Conservation (phyloP, 2,797 vertebrate species). For the Tamandua tetradactyla region DNA sequence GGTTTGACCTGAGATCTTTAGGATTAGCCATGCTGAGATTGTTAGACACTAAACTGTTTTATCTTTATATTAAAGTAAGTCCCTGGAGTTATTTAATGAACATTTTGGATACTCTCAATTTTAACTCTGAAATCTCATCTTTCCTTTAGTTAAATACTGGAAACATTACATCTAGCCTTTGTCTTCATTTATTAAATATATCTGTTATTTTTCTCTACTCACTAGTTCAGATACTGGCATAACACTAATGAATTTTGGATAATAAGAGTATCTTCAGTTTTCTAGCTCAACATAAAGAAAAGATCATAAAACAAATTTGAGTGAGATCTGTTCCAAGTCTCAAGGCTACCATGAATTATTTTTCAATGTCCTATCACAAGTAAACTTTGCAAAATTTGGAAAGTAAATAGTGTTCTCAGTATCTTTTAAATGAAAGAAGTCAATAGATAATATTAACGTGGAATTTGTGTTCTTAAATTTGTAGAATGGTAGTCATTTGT, state of each 20-base stretch:
- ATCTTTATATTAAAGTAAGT: not conserved
- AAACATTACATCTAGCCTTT: conserved; percentile 27
- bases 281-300: conserved; percentile 31
- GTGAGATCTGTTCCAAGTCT: not conserved
- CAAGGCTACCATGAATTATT: not conserved
- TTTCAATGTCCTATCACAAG: conserved; percentile 36
- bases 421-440: conserved; percentile 55
- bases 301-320: not conserved
- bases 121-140: conserved; percentile 35
- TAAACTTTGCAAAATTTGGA: conserved; percentile 17
- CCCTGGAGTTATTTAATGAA: not conserved
- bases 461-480: conserved; percentile 50
- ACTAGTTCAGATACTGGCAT: not conserved
- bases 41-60: not conserved
- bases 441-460: conserved; percentile 35
- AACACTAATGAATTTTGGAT: conserved; percentile 19
- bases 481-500: conserved; percentile 60
- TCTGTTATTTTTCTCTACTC: not conserved
- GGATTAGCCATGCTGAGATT: conserved; percentile 4
- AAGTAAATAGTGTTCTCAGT: conserved; percentile 44
- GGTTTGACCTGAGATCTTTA: not conserved
- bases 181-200: conserved; percentile 2
- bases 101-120: conserved; percentile 1
- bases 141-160: not conserved
- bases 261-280: not conserved